Conservation (phyloP, 2,113 vertebrate genomes). For the Strix uralensis region DNA sequence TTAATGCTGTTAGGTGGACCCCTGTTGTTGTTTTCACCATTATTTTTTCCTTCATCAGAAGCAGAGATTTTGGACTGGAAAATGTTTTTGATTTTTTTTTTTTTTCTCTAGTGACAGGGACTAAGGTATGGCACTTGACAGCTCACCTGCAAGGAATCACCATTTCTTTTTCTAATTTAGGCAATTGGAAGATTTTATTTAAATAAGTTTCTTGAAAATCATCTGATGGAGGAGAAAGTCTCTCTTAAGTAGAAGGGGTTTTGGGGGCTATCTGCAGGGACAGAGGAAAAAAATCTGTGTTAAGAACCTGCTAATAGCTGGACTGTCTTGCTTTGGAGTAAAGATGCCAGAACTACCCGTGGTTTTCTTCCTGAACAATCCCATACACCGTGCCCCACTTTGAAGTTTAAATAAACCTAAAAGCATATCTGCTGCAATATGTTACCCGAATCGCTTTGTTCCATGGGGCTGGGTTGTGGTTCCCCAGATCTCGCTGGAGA, state of each 20-base stretch:
- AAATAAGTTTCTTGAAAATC: neutral
- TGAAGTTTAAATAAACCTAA: neutral
- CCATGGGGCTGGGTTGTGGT: fast-evolving
- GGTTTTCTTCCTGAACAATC: neutral
- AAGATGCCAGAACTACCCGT: neutral
- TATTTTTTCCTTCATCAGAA: neutral
- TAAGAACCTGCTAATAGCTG: neutral
- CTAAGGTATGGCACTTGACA: neutral
- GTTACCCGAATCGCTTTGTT: neutral
- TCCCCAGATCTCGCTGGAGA: neutral
- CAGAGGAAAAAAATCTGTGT: fast-evolving
- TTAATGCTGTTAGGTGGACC: neutral
- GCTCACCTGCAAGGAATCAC: fast-evolving
- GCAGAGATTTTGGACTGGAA: neutral
- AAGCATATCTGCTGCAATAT: neutral
- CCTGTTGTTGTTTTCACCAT: neutral
- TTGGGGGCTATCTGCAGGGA: neutral
- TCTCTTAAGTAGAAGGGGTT: neutral
- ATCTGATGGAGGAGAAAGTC: neutral
- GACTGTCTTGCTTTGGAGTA: neutral
- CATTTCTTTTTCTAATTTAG: neutral
- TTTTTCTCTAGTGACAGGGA: neutral
- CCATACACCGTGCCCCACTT: fast-evolving
- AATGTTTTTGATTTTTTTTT: neutral
- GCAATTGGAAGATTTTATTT: neutral